These are phyloP conservation scores for Pterocles gutturalis DNA, from an alignment of 2,113 vertebrate genomes.

Conservation along the genomic window DNA sequence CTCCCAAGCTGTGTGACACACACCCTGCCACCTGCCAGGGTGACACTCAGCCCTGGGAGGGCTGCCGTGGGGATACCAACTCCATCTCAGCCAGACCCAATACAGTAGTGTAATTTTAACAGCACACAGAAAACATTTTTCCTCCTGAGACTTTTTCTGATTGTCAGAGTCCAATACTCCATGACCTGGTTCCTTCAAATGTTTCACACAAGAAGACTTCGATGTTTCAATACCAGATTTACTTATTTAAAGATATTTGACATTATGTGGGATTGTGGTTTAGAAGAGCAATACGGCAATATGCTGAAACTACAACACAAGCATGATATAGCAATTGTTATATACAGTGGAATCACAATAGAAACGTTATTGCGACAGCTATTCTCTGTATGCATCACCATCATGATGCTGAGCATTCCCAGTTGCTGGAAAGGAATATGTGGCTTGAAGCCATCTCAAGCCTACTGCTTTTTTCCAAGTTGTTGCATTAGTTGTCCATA, in stretches of 20 bases:
- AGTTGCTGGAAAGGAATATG: background rate
- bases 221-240: background rate
- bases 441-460: background rate
- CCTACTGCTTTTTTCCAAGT: background rate
- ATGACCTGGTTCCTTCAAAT: background rate
- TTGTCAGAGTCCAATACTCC: background rate
- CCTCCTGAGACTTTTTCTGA: background rate
- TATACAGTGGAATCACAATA: background rate
- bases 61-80: too few species aligned
- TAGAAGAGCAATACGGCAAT: background rate
- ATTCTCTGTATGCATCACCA: background rate
- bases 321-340: background rate
- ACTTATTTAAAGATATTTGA: background rate
- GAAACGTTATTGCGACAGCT: background rate
- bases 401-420: background rate
- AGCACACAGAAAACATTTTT: background rate
- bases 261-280: background rate
- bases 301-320: background rate
- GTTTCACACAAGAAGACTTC: background rate
- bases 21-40: too few species aligned
- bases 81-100: too few species aligned
- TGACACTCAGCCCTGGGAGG: too few species aligned
- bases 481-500: background rate
- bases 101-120: background rate
- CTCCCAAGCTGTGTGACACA: too few species aligned